A percentile compares a stretch with the other conserved stretches of the same genome.
phyloP scores from a whole-genome alignment of 64 coral and sea anemone species.

The Pocillopora verrucosa region DNA sequence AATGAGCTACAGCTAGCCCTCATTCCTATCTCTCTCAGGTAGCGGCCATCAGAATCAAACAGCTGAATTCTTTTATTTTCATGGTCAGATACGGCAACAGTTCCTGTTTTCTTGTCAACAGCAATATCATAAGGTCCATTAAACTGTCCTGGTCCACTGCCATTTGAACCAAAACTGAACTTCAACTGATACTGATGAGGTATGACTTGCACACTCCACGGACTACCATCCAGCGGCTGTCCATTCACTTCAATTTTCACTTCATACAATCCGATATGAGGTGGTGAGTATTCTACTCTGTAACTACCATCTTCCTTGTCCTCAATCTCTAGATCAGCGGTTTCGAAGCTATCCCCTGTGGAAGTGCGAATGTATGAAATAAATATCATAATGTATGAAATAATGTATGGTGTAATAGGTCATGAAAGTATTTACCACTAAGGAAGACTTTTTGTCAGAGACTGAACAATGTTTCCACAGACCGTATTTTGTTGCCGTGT shows the following conservation, averaged over 20 bases:
- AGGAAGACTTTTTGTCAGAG: constrained; percentile 17
- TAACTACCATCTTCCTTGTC: background rate
- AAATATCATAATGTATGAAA: background rate
- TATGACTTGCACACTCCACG: no score
- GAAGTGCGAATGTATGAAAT: background rate
- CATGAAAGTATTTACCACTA: constrained; percentile 13
- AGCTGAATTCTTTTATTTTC: constrained; percentile 17
- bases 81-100: background rate
- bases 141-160: background rate
- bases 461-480: background rate
- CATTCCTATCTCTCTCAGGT: background rate
- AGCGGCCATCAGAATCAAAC: constrained; percentile 27
- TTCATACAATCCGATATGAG: background rate
- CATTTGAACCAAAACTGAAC: background rate
- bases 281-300: background rate
- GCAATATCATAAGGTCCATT: background rate
- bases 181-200: no score
- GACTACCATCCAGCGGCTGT: background rate
- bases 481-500: background rate
- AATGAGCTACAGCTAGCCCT: background rate
- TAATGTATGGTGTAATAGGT: background rate
- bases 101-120: background rate
- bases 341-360: background rate
- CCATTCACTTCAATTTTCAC: constrained; percentile 1
- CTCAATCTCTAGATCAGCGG: background rate